Conservation (phyloP, 2,113 vertebrate species). For the Oreochromis spilurus region DNA sequence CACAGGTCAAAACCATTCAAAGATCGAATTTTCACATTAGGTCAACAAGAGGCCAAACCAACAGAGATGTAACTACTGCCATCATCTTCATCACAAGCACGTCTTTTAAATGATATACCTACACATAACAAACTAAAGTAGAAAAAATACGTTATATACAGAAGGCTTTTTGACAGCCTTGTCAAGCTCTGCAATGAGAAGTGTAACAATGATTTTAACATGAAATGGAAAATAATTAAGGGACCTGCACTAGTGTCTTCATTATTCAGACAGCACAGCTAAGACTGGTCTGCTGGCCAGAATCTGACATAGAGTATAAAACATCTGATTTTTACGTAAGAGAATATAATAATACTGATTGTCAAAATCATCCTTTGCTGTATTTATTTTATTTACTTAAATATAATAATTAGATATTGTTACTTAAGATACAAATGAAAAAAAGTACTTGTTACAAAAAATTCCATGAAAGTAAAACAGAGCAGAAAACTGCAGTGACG, state of each 20-base stretch:
- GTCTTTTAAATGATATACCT: background rate
- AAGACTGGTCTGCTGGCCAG: background rate
- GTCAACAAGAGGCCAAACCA: background rate
- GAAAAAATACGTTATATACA: background rate
- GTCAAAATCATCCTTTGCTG: background rate
- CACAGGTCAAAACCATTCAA: background rate
- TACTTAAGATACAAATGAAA: background rate
- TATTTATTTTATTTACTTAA: background rate
- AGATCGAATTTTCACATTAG: background rate
- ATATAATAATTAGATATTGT: background rate
- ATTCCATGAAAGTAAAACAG: background rate
- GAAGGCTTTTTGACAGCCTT: background rate
- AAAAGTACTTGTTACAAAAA: background rate
- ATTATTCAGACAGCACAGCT: background rate
- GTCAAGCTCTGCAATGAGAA: background rate
- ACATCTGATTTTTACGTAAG: background rate
- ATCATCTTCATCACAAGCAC: background rate
- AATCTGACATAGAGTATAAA: background rate
- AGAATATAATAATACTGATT: background rate
- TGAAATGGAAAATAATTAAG: too few species aligned
- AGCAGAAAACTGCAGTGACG: background rate
- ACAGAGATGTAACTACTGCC: background rate
- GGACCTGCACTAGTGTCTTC: background rate
- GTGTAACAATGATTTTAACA: background rate
- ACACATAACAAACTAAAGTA: background rate